phyloP scores from a whole-genome alignment of 2,113 vertebrate genomes.

The Actenoides lindsayi region DNA sequence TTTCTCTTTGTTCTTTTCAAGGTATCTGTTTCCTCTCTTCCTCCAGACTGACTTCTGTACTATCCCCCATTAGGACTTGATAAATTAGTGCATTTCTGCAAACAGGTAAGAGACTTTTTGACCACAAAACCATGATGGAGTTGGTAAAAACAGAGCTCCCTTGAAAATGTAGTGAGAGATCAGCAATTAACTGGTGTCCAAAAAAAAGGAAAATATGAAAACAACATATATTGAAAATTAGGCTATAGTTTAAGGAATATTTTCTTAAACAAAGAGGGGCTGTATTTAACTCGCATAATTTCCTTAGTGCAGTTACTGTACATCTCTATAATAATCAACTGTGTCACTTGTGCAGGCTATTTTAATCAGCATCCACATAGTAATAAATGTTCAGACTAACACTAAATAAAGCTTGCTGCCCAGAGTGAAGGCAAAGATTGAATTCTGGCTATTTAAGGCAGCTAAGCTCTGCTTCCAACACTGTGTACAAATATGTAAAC shows the following conservation, averaged over 20 bases:
- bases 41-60: neutral
- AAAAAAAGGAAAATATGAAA: neutral
- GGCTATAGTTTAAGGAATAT: neutral
- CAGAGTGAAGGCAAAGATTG: neutral
- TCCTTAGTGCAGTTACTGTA: neutral
- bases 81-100: neutral
- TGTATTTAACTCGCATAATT: neutral
- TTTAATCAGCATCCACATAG: neutral
- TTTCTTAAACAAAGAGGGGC: neutral
- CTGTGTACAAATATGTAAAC: neutral
- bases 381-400: neutral
- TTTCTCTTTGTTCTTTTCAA: neutral
- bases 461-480: neutral
- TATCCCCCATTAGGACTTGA: neutral
- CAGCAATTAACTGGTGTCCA: neutral
- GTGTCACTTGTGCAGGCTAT: neutral
- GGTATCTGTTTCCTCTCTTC: neutral
- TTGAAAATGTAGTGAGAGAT: neutral
- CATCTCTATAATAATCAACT: neutral
- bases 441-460: neutral
- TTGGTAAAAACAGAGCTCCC: neutral
- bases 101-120: neutral
- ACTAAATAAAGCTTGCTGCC: neutral
- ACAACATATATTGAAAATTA: neutral
- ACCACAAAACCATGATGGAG: neutral